phyloP scores from a whole-genome alignment of 2,888 invertebrate genomes.

The Smittia sp. region DNA sequence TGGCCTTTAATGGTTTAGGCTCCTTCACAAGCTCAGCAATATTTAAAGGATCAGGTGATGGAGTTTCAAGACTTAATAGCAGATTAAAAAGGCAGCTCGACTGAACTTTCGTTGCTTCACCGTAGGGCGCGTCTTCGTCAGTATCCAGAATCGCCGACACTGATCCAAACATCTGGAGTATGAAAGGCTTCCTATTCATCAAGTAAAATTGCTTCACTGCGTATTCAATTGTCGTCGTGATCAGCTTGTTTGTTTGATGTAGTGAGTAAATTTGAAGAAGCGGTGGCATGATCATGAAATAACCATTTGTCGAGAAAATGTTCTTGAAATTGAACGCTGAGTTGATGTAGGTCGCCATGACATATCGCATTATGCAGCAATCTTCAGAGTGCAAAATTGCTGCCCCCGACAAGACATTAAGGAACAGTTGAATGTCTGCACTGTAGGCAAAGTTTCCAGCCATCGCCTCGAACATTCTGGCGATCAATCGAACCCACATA shows the following conservation, averaged over 20 bases:
- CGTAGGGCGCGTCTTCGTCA: constrained; percentile 79
- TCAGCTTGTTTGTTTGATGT: constrained; percentile 93
- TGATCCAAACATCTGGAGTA: constrained; percentile 98
- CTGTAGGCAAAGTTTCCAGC: constrained; percentile 96
- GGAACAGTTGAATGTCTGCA: constrained; percentile 93
- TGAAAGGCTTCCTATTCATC: constrained; percentile 96
- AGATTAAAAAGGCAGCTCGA: constrained; percentile 89
- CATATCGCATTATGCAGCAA: constrained; percentile 89
- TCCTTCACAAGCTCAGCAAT: constrained; percentile 90
- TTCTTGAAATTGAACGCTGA: constrained; percentile 98
- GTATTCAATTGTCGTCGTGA: constrained; percentile 94
- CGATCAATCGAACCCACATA: constrained; percentile 96
- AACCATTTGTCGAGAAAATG: constrained; percentile 97
- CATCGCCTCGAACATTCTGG: constrained; percentile 97
- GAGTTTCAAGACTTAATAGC: constrained; percentile 86
- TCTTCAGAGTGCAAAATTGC: constrained; percentile 96
- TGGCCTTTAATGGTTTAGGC: constrained; percentile 85
- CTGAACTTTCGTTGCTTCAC: constrained; percentile 91
- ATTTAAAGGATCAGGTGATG: constrained; percentile 89
- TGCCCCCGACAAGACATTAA: constrained; percentile 96
- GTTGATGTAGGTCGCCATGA: constrained; percentile 96
- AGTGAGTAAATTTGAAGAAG: constrained; percentile 88
- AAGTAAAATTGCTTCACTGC: constrained; percentile 98
- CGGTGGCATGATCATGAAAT: constrained; percentile 96
- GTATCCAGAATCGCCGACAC: constrained; percentile 95